Percentiles rank a stretch among this genome's conserved stretches.
Evolutionary conservation across 2,888 invertebrate genomes (phyloP).

Genomic region (Parochlus steinenii): DNA sequence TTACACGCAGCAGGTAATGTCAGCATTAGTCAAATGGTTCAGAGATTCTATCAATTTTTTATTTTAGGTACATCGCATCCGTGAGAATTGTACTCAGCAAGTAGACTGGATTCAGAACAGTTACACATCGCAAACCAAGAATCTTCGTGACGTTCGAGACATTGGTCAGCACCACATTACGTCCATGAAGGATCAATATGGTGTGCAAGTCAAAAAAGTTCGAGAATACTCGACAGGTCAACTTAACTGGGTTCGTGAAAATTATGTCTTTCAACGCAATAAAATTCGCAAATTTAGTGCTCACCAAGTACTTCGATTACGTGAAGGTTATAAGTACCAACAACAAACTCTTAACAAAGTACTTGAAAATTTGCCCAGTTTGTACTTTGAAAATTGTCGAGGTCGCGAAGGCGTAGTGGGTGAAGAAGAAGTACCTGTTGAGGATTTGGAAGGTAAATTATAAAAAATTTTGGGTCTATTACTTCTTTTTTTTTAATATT

Average conservation of each 20-base stretch:
- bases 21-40: neutral
- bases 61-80: slow-evolving; percentile 64
- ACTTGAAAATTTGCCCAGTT: slow-evolving; percentile 75
- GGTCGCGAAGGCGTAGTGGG: slow-evolving; percentile 47
- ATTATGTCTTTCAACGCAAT: slow-evolving; percentile 88
- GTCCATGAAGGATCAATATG: slow-evolving; percentile 76
- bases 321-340: slow-evolving; percentile 90
- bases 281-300: slow-evolving; percentile 90
- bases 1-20: slow-evolving; percentile 67
- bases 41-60: slow-evolving; percentile 5
- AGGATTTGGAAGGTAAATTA: slow-evolving; percentile 22
- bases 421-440: slow-evolving; percentile 24
- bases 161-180: slow-evolving; percentile 81
- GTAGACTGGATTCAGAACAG: slow-evolving; percentile 88
- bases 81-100: slow-evolving; percentile 86
- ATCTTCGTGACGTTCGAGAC: slow-evolving; percentile 74
- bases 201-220: slow-evolving; percentile 82
- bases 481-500: slow-evolving; percentile 1
- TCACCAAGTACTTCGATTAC: slow-evolving; percentile 71
- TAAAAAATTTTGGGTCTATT: neutral
- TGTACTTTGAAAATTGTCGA: slow-evolving; percentile 87
- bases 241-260: slow-evolving; percentile 85
- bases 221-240: slow-evolving; percentile 84
- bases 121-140: slow-evolving; percentile 74
- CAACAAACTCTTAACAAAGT: slow-evolving; percentile 90